Conservation (phyloP, 2,888 invertebrate genomes). For the Liodrosophila aerea region DNA sequence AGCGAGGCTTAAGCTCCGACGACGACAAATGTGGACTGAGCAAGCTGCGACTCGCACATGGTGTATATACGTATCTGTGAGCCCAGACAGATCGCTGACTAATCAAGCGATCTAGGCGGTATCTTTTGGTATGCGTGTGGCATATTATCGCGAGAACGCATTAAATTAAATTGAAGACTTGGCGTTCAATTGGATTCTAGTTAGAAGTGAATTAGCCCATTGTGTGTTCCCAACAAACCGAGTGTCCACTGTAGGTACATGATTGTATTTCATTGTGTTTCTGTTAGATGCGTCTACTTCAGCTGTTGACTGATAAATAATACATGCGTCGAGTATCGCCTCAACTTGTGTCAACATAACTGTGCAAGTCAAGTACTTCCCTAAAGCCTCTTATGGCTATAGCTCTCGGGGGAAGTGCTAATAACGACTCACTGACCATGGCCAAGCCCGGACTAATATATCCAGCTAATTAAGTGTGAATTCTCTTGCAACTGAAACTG, state of each 20-base stretch:
- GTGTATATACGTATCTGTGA: conserved; percentile 36
- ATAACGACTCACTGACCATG: conserved; percentile 24
- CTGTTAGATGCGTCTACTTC: conserved; percentile 35
- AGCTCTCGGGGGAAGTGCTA: conserved; percentile 48
- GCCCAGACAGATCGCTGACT: conserved; percentile 35
- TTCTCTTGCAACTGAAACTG: conserved; percentile 4
- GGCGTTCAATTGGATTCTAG: conserved; percentile 36
- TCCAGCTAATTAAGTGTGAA: too few relatives aligned
- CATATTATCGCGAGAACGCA: conserved; percentile 5
- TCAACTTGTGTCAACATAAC: conserved; percentile 15
- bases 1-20: conserved; percentile 24
- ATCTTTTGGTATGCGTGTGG: conserved; percentile 37
- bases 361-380: conserved; percentile 40
- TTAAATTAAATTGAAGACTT: too few relatives aligned
- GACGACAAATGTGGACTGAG: conserved; percentile 48
- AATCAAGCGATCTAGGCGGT: conserved; percentile 33
- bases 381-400: conserved; percentile 43
- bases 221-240: too few relatives aligned
- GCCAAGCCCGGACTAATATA: conserved; percentile 12
- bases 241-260: conserved; percentile 6
- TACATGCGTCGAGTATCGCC: too few relatives aligned
- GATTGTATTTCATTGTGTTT: conserved; percentile 11
- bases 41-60: conserved; percentile 11
- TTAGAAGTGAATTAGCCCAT: too few relatives aligned
- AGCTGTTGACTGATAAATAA: conserved; percentile 6